Evolutionary conservation across 2,797 vertebrate genomes (phyloP).

Genomic region (Gallinago solitaria): DNA sequence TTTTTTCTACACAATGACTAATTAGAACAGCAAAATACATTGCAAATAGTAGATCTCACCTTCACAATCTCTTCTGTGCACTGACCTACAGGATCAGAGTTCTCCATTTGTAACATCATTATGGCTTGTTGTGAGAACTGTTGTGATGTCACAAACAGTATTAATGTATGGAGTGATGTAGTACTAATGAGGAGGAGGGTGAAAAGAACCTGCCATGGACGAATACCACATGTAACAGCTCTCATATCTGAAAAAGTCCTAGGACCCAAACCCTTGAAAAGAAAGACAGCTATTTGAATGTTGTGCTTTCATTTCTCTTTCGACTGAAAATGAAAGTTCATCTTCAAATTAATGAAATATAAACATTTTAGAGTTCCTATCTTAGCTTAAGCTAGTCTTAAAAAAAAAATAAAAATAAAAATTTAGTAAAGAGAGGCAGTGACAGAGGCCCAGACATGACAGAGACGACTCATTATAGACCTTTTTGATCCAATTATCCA

Average conservation of each 20-base stretch:
- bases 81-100: background rate
- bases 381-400: conserved; percentile 2
- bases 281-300: background rate
- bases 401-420: background rate
- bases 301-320: conserved; percentile 36
- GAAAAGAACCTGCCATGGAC: background rate
- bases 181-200: background rate
- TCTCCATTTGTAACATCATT: background rate
- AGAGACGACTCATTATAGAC: conserved; percentile 23
- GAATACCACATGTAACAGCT: background rate
- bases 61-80: background rate
- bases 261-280: background rate
- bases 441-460: background rate
- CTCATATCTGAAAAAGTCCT: background rate
- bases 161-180: background rate
- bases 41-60: background rate
- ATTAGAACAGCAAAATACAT: background rate
- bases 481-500: conserved; percentile 40
- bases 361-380: conserved; percentile 16
- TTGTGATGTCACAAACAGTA: background rate
- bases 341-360: conserved; percentile 14
- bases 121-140: background rate
- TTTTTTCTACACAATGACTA: conserved; percentile 25
- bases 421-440: background rate
- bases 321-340: background rate